Base-by-base conservation (phyloP, 2,113 vertebrate species). In the Lycocorax pyrrhopterus region DNA sequence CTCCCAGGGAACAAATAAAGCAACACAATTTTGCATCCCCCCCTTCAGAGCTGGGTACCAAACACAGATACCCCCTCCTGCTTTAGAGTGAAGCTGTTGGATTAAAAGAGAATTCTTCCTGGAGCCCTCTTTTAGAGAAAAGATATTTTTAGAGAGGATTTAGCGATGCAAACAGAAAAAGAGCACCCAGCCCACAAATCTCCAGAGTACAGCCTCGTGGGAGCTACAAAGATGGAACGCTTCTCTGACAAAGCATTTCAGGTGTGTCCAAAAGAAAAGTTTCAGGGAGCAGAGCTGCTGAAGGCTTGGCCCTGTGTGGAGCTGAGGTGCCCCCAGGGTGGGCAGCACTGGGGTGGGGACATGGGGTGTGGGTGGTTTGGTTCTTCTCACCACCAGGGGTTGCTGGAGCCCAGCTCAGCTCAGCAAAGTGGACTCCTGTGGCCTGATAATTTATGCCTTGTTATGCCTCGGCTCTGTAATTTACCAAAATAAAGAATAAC, bases 401-500 rank as follows among this genome's bases (percentile, higher is more conserved):
- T 72, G 41, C 12, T 29, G 5, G 32, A 92, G 66, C 35, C 55
- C 86, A 74, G 56, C 26, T 59, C 43, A 37, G 33, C 60, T 47
- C 51, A 49, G 62, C 18, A 11, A 49, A 53, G 63, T 59, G 91
- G 94, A 39, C 68, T 83, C 90, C 35, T 6, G 51, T 1, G 4
- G 67, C 47, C 64, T 81, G 76, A 13, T 81, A 94, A 96, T 94
- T 93, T 90, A 87, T 78, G 55, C 78, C 93, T 82, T 88, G 59
- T 86, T 88, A 93, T 89, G 32, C 85, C 39, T 84, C 63, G n/a
- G 94, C 9, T 15, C 86, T 44, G 77, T 72, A 93, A 85, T 59
- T 94, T 83, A 59, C 71, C 81, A 90, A 95, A 95, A 74, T 63
- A 83, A 85, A 78, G 53, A 87, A 72, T 69, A 92, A 91, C 39